These are phyloP conservation scores for Meganola albula DNA, from an alignment of 2,888 invertebrate genomes.

Conservation along the genomic window DNA sequence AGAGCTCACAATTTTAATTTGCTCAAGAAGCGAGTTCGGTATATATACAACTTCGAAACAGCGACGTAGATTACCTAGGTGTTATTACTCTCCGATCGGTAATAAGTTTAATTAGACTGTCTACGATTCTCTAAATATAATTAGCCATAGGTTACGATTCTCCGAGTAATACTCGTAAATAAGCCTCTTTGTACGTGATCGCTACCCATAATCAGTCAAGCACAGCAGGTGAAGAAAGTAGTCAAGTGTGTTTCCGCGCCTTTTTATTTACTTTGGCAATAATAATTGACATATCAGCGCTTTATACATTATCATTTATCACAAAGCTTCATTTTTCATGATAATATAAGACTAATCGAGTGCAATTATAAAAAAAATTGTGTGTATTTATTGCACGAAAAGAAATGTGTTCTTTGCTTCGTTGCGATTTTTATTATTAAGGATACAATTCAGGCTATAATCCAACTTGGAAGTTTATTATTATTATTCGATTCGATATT, in stretches of 20 bases:
- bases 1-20: conserved; percentile 37
- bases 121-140: conserved; percentile 52
- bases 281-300: conserved; percentile 33
- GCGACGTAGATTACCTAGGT: conserved; percentile 44
- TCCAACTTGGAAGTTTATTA: conserved; percentile 29
- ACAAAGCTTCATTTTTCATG: not conserved
- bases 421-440: conserved; percentile 30
- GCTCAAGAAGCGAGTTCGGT: conserved; percentile 37
- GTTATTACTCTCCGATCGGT: conserved; percentile 48
- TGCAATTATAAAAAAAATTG: too few relatives aligned
- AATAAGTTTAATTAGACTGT: conserved; percentile 58
- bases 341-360: too few relatives aligned
- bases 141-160: conserved; percentile 60
- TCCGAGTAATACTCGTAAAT: conserved; percentile 41
- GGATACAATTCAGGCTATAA: conserved; percentile 26
- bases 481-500: conserved; percentile 21
- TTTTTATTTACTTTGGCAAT: conserved; percentile 20
- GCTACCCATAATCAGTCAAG: conserved; percentile 29
- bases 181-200: conserved; percentile 41
- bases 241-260: conserved; percentile 34
- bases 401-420: conserved; percentile 37
- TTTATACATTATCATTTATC: conserved; percentile 21
- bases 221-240: conserved; percentile 26
- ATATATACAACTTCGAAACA: conserved; percentile 27
- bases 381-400: conserved; percentile 22